phyloP scores from a whole-genome alignment of 2,797 vertebrate species.

The Mycteria americana region DNA sequence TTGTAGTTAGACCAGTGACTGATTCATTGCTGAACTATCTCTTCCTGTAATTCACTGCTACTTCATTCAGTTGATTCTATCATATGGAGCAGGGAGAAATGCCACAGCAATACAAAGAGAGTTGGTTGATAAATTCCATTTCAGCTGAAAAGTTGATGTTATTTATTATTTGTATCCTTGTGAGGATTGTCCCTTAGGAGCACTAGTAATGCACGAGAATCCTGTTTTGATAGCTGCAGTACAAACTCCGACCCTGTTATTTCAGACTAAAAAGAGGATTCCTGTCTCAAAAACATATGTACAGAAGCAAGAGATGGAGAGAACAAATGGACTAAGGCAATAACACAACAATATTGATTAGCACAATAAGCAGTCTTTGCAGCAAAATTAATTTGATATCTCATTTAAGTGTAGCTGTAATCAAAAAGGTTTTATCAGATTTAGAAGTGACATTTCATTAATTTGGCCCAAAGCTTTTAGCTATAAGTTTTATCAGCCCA shows the following conservation, averaged over 20 bases:
- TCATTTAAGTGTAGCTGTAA: background rate
- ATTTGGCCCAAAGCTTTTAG: background rate
- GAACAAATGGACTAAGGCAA: background rate
- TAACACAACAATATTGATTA: background rate
- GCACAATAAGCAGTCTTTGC: background rate
- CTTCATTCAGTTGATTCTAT: conserved; percentile 8
- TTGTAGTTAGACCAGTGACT: conserved; percentile 28
- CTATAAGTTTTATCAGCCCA: background rate
- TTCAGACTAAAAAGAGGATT: background rate
- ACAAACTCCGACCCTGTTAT: background rate
- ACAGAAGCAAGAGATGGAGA: background rate
- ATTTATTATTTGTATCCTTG: background rate
- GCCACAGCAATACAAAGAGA: background rate
- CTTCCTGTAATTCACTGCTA: conserved; percentile 40
- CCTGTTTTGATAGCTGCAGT: background rate
- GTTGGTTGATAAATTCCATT: background rate
- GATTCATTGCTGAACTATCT: conserved; percentile 41
- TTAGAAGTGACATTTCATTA: background rate
- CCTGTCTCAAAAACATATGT: background rate
- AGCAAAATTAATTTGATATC: background rate
- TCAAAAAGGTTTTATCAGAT: background rate
- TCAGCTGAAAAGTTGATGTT: background rate
- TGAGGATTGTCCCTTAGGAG: background rate
- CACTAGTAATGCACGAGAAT: background rate
- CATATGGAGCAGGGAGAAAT: background rate